Evolutionary conservation across 2,113 vertebrate species (phyloP), one percentile per base, ranked within the genome.

Genomic region (Myotis lucifugus): DNA sequence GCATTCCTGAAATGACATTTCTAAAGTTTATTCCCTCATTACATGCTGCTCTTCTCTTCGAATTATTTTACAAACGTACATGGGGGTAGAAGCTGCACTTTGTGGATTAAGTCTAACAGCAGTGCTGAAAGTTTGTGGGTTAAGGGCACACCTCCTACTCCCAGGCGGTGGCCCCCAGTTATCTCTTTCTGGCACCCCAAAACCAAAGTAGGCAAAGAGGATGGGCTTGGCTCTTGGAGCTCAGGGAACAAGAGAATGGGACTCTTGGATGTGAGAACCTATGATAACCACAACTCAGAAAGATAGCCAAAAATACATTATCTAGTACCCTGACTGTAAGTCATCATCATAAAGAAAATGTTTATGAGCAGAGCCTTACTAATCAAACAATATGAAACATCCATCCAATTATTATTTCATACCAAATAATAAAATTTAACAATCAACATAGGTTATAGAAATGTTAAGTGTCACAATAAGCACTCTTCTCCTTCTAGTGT

Each of bases 1-100:
- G 50, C 66, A 66, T 95, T 90, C 87, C 64, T 83, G 13, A 94
- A 91, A 83, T 37, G 86, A 37, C n/a, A 14, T 25, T 91, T 92
- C 70, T 89, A 12, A 94, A 89, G 34, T 84, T 59, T n/a, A 46
- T 72, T 90, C 29, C 69, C 50, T 42, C 19, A 54, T 11, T 7
- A 70, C 10, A 6, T 25, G 25, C 6, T 27, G n/a, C 17, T 77
- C 61, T 81, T 84, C 37, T 72, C 76, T 87, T 70, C 40, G 4
- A 84, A 72, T 72, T 72, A 59, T 73, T 93, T 92, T 27, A 92
- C 13, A 76, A 54, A n/a, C 0, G 1, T 34, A 4, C 9, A 0
- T 8, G 32, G 29, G 9, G 42, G 29, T 52, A 77, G 67, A 19
- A 70, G 17, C 25, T 32, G 42, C 64, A 84, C 48, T 5, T 0